Evolutionary conservation across 2,797 vertebrate genomes (phyloP), one percentile per base, ranked within the genome.

Genomic region (Typhlichthys subterraneus): DNA sequence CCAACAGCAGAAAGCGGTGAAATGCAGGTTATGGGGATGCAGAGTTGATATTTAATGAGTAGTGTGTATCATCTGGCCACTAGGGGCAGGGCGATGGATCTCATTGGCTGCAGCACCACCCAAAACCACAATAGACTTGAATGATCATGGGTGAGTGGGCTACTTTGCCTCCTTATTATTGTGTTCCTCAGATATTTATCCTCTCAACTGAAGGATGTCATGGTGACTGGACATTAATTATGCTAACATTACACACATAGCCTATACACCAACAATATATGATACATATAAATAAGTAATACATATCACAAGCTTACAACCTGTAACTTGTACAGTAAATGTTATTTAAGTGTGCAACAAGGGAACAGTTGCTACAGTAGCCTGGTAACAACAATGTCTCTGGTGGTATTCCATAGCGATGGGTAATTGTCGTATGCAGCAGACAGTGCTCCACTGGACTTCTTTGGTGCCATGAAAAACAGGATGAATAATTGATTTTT

Each of bases 401-500:
- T 13, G 58, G 58, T 17, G 52, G 2, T 7, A 14, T 71, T 48
- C 29, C 23, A 29, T 53, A n/a, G 2, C 57, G 59, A 67, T 38
- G 51, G 23, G 58, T 77, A 75, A 79, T 79, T 79, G 83, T 56
- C 65, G 57, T 58, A 19, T 80, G 82, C 88, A 84, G 79, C 60
- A 38, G 50, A 65, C 61, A 59, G 53, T 62, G 56, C 48, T 31
- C 65, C 33, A 50, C 57, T 55, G 12, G 69, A 61, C 65, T 67
- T 50, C 69, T 60, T 62, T 59, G 66, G 33, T 77, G 83, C 23
- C 23, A 29, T 29, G 86, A 88, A 88, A 84, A 72, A 88, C 67
- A 29, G 12, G 72, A 90, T 88, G 53, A 83, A 82, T 77, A 76
- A 90, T 89, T 83, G 85, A 88, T 88, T 81, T 75, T 65, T 85